phyloP scores from a whole-genome alignment of 1,140 invertebrate genomes.

The Drosophila rufa region DNA sequence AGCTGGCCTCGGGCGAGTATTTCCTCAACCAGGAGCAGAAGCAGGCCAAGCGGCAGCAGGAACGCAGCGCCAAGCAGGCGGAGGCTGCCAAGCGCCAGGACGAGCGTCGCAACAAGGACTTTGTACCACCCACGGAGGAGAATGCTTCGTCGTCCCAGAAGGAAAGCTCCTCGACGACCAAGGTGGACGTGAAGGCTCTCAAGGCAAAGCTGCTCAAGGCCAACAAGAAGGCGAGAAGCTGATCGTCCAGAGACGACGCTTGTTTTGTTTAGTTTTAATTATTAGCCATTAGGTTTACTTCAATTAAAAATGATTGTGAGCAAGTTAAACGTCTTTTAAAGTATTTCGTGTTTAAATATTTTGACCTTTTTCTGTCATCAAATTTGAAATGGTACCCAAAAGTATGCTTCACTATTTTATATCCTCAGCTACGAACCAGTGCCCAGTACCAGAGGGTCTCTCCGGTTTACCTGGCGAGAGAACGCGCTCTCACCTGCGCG shows the following conservation, averaged over 20 bases:
- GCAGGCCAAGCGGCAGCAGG: conserved; percentile 89
- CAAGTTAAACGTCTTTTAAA: background rate
- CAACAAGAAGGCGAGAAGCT: conserved; percentile 67
- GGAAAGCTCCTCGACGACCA: conserved; percentile 15
- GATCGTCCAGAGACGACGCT: conserved; percentile 5
- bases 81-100: conserved; percentile 90
- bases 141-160: conserved; percentile 37
- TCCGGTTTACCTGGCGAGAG: conserved; percentile 12
- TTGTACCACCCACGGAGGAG: conserved; percentile 92
- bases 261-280: conserved; percentile 39
- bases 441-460: background rate
- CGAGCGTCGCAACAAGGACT: conserved; percentile 92
- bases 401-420: background rate
- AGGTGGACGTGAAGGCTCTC: conserved; percentile 71
- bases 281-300: conserved; percentile 15
- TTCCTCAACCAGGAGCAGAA: conserved; percentile 96
- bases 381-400: background rate
- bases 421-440: too few species aligned
- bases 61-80: conserved; percentile 91
- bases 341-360: too few species aligned
- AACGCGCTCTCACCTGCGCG: background rate
- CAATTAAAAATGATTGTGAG: conserved; percentile 23
- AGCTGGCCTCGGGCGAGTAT: conserved; percentile 98
- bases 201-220: conserved; percentile 77
- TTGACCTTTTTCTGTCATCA: too few species aligned